These are phyloP conservation scores for Agrochola macilenta DNA, from an alignment of 2,888 invertebrate genomes.

Conservation along the genomic window DNA sequence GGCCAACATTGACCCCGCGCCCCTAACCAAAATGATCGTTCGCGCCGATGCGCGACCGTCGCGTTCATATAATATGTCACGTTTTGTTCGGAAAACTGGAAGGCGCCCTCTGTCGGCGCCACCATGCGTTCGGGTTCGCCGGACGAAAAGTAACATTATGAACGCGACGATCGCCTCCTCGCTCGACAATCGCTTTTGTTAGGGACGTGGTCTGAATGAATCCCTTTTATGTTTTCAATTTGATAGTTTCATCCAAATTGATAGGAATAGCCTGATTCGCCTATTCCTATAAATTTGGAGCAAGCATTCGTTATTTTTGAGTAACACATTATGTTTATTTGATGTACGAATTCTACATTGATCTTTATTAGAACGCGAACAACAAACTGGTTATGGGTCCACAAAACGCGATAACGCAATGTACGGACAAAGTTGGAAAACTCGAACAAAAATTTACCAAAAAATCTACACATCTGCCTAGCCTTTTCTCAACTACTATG, in stretches of 20 bases:
- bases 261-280: too few relatives aligned
- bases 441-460: neutral
- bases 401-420: neutral
- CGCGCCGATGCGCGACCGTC: too few relatives aligned
- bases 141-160: neutral
- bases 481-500: too few relatives aligned
- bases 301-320: neutral
- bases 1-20: neutral
- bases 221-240: neutral
- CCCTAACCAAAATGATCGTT: neutral
- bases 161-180: too few relatives aligned
- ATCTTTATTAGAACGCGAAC: neutral
- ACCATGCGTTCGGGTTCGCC: neutral
- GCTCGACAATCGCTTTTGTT: neutral
- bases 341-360: neutral
- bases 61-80: neutral
- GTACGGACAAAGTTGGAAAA: neutral
- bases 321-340: neutral
- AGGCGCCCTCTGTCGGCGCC: neutral
- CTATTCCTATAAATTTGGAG: too few relatives aligned
- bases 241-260: neutral
- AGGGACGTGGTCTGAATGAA: neutral
- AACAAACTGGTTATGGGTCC: neutral
- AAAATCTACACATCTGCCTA: neutral
- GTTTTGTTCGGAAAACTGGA: neutral